Evolutionary conservation across 2,888 invertebrate species (phyloP), one percentile per base, ranked within the genome.

Genomic region (Parnassius apollo): DNA sequence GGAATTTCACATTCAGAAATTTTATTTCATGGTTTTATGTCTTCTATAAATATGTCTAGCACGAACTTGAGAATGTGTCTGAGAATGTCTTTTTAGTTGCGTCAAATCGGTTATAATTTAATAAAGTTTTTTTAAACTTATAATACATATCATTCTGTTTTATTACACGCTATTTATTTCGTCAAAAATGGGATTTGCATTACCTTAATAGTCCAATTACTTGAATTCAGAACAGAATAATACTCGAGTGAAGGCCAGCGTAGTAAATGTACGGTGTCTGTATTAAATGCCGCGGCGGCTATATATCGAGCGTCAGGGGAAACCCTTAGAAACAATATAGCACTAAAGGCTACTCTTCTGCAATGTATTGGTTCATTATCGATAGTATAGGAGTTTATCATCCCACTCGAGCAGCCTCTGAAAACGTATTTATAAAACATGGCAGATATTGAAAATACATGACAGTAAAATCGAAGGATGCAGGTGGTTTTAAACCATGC

Each of bases 291-390:
- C 0, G 76, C 68, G 0, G 75, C 83, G 0, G 88, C 83, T 2
- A 87, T 76, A 69, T 76, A 86, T 0, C 91, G 76, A 0, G 90
- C 82, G 68, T 91, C 81, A 0, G 91, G 91, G 1, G 91, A 89
- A 42, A 91, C 81, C 11, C 81, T 70, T 2, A 81, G 77, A 0
- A 76, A 67, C 2, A 77, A 69, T 12, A 86, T 72, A 0, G 81
- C 70, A 2, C 66, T 69, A 0, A 58, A 62, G 1, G 66, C 57
- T 0, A 71, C 63, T 1, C 59, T 69, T 1, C 67, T 63, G 65
- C 72, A 75, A 57, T 64, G 72, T 42, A 84, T 75, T 1, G 65
- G 25, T 1, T 49, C 51, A 0, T 71, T 75, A 7, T 69, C 61
- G 0, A 79, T 78, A 0, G 77, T 71, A 64, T 74, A 79, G 0